Evolutionary conservation across 2,797 vertebrate genomes (phyloP).

Genomic region (Semotilus atromaculatus): DNA sequence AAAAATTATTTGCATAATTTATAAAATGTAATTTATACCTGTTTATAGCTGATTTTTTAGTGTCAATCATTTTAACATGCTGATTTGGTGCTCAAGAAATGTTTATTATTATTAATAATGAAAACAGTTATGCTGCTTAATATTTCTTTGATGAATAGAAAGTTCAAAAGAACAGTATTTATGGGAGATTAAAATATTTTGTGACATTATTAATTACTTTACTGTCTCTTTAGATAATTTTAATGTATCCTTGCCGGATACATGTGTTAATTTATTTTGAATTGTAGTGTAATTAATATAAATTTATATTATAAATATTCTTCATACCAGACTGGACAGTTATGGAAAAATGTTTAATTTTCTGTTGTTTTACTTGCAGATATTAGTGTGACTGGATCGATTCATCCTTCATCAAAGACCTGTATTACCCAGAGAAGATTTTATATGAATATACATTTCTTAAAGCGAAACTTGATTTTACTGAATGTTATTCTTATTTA

Average conservation of each 20-base stretch:
- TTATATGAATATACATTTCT: constrained; percentile 79
- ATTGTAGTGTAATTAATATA: neutral
- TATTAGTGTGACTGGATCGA: constrained; percentile 72
- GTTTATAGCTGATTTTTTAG: neutral
- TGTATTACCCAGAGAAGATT: constrained; percentile 66
- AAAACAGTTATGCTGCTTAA: neutral
- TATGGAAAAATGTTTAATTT: neutral
- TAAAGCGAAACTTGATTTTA: constrained; percentile 79
- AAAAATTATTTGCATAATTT: neutral
- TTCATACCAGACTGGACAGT: neutral
- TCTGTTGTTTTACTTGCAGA: constrained; percentile 64
- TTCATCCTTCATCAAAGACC: constrained; percentile 62
- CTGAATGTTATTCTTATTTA: constrained; percentile 77
- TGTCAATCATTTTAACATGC: neutral
- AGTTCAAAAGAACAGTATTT: neutral
- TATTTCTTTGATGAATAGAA: neutral
- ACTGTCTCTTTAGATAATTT: neutral
- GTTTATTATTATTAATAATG: neutral
- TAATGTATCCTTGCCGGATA: neutral
- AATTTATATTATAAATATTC: neutral
- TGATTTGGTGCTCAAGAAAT: neutral
- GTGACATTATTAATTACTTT: neutral
- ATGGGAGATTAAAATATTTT: neutral
- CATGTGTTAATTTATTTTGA: neutral
- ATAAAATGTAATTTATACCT: neutral